Conservation (phyloP, 2,888 invertebrate genomes). For the Lydus trimaculatus region DNA sequence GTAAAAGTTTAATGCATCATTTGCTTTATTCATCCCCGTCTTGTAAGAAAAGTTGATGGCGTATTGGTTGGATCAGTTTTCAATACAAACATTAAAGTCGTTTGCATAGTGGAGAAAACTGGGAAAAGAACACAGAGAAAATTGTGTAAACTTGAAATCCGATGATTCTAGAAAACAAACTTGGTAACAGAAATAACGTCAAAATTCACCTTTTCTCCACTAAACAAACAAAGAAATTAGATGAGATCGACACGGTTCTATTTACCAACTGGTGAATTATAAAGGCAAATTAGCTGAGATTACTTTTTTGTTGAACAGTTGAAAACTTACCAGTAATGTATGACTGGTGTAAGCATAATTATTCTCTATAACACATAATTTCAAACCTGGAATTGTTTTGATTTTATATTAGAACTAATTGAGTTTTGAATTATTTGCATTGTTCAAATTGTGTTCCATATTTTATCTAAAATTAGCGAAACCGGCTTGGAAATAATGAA, state of each 20-base stretch:
- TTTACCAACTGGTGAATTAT: not conserved
- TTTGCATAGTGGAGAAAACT: constrained; percentile 37
- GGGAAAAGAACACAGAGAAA: constrained; percentile 30
- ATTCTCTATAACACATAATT: no score
- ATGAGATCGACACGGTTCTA: not conserved
- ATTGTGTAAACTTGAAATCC: constrained; percentile 25
- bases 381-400: no score
- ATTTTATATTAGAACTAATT: not conserved
- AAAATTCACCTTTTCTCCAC: not conserved
- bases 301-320: not conserved
- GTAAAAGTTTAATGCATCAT: constrained; percentile 36
- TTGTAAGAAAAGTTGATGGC: constrained; percentile 41
- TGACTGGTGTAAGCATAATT: no score
- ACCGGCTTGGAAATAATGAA: not conserved
- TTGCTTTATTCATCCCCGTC: constrained; percentile 45
- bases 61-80: constrained; percentile 42
- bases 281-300: not conserved
- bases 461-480: not conserved
- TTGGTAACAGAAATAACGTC: constrained; percentile 14
- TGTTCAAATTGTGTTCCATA: not conserved
- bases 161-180: constrained; percentile 19
- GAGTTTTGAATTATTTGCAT: not conserved
- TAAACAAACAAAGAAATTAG: constrained; percentile 13
- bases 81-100: constrained; percentile 47
- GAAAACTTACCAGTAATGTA: not conserved